Conservation (phyloP, 1,140 invertebrate genomes). For the Oryctes rhinoceros region DNA sequence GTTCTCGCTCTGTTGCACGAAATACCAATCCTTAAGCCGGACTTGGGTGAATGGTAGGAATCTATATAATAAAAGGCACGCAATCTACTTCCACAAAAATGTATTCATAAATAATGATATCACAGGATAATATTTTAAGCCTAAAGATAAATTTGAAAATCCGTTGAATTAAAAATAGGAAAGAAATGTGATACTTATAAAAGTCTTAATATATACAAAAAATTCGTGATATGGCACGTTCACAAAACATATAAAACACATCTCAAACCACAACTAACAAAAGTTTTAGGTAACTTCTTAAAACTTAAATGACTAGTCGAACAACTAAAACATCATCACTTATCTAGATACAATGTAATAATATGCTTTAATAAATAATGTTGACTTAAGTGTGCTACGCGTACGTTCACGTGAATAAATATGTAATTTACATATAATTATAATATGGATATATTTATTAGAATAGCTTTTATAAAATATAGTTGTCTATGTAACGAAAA, state of each 20-base stretch:
- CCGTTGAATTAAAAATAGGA: constrained; percentile 31
- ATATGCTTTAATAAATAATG: constrained; percentile 35
- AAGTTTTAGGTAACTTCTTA: constrained; percentile 35
- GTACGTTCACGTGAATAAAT: constrained; percentile 26
- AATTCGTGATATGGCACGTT: constrained; percentile 30
- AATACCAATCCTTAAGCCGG: no score
- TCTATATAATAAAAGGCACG: no score
- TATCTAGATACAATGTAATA: not conserved
- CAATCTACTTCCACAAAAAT: not conserved
- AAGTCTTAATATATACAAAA: constrained; percentile 38
- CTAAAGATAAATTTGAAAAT: constrained; percentile 19
- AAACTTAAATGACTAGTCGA: constrained; percentile 39
- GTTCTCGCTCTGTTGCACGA: no score
- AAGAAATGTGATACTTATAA: constrained; percentile 13
- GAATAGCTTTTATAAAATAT: constrained; percentile 36
- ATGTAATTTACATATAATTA: not conserved
- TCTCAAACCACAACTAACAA: constrained; percentile 38
- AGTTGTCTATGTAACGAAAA: constrained; percentile 27
- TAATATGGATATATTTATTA: constrained; percentile 27
- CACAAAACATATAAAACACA: constrained; percentile 37
- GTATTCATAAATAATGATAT: constrained; percentile 42
- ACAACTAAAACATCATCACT: constrained; percentile 3
- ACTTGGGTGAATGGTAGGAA: no score
- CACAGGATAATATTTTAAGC: constrained; percentile 41
- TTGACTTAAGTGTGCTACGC: constrained; percentile 17